Percentiles rank a stretch among this genome's conserved stretches.
Evolutionary conservation across 2,888 invertebrate species (phyloP).

Genomic region (Eristalinus aeneus): DNA sequence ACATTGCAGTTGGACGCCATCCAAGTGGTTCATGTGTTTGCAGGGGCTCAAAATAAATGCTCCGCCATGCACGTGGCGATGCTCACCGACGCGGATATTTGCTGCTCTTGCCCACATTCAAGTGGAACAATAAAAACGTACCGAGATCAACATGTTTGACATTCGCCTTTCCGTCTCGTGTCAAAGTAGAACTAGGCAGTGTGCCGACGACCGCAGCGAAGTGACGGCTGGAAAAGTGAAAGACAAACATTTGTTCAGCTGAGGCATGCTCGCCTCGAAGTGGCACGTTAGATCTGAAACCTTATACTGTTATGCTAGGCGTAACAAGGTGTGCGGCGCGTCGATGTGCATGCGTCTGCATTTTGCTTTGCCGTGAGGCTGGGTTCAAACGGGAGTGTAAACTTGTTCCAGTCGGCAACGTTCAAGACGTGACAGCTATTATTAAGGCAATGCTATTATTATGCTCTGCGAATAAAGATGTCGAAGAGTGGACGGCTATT

Average conservation of each 20-base stretch:
- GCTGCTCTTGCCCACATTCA: neutral
- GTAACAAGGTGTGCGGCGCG: neutral
- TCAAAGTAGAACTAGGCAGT: neutral
- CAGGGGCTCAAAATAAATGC: conserved; percentile 16
- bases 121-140: neutral
- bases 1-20: conserved; percentile 24
- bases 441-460: neutral
- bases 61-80: neutral
- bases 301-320: neutral
- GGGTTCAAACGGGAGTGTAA: neutral
- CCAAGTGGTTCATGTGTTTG: conserved; percentile 21
- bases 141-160: neutral
- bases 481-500: neutral
- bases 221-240: neutral
- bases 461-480: neutral
- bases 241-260: neutral
- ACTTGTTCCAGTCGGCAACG: neutral
- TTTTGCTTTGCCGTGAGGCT: neutral
- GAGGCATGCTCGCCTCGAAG: neutral
- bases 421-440: neutral
- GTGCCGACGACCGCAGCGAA: neutral
- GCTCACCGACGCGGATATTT: neutral
- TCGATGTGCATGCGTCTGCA: neutral
- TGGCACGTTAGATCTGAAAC: neutral
- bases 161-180: neutral